Percentiles rank a stretch among this genome's conserved stretches.
phyloP scores from a whole-genome alignment of 2,113 vertebrate species.

The Chaetura pelagica region DNA sequence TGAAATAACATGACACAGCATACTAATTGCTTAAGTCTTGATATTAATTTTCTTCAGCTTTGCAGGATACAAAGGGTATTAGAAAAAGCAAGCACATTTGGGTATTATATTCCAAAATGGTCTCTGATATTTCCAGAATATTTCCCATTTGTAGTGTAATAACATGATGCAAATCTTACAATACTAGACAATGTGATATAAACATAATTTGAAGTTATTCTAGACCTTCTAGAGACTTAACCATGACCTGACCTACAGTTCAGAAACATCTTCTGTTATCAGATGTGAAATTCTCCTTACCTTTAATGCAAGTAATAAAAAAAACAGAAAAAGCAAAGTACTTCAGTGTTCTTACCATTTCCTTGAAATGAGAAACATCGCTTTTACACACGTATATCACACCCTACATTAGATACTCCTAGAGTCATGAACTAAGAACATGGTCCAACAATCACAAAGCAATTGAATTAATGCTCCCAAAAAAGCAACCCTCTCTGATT shows the following conservation, averaged over 20 bases:
- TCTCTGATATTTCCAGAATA: neutral
- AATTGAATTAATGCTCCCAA: neutral
- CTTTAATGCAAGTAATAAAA: neutral
- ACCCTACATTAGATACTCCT: neutral
- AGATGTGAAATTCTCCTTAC: neutral
- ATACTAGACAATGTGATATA: neutral
- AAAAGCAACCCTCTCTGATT: neutral
- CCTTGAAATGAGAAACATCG: neutral
- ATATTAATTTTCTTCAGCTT: neutral
- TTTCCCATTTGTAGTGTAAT: neutral
- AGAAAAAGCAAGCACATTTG: neutral
- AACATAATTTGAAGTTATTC: neutral
- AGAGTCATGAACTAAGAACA: neutral
- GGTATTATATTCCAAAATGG: neutral
- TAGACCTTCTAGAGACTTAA: neutral
- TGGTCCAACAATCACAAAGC: neutral
- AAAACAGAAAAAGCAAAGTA: neutral
- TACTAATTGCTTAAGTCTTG: neutral
- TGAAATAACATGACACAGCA: neutral
- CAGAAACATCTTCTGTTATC: neutral
- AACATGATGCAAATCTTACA: accelerated
- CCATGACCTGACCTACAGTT: neutral
- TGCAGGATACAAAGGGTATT: neutral
- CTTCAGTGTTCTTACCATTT: neutral
- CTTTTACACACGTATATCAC: neutral